phyloP scores from a whole-genome alignment of 2,113 vertebrate species.

The Oriolus oriolus region DNA sequence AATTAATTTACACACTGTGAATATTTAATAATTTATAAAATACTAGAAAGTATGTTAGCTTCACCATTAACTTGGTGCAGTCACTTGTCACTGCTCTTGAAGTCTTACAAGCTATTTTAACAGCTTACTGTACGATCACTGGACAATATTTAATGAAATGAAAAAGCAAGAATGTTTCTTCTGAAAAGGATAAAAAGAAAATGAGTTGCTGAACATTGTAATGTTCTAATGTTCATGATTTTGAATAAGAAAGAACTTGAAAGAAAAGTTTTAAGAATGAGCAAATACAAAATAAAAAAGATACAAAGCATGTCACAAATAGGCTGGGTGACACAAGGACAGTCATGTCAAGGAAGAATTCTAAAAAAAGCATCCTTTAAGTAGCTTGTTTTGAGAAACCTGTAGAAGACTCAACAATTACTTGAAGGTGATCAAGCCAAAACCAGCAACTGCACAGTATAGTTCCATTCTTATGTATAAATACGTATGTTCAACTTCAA shows the following conservation, averaged over 20 bases:
- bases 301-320: background rate
- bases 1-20: background rate
- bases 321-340: background rate
- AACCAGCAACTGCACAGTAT: background rate
- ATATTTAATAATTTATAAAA: background rate
- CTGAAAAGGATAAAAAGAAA: background rate
- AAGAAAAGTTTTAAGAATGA: background rate
- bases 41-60: background rate
- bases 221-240: background rate
- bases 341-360: background rate
- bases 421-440: background rate
- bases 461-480: background rate
- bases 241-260: background rate
- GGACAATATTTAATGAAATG: background rate
- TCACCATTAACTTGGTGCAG: background rate
- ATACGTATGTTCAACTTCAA: background rate
- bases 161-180: background rate
- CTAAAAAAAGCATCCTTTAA: background rate
- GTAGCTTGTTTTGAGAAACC: background rate
- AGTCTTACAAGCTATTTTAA: background rate
- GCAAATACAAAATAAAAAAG: background rate
- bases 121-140: background rate
- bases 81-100: background rate
- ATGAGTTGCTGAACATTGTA: background rate
- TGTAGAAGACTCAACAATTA: background rate